These are phyloP conservation scores for Panulirus ornatus DNA, from an alignment of 1,140 invertebrate species.

Conservation along the genomic window DNA sequence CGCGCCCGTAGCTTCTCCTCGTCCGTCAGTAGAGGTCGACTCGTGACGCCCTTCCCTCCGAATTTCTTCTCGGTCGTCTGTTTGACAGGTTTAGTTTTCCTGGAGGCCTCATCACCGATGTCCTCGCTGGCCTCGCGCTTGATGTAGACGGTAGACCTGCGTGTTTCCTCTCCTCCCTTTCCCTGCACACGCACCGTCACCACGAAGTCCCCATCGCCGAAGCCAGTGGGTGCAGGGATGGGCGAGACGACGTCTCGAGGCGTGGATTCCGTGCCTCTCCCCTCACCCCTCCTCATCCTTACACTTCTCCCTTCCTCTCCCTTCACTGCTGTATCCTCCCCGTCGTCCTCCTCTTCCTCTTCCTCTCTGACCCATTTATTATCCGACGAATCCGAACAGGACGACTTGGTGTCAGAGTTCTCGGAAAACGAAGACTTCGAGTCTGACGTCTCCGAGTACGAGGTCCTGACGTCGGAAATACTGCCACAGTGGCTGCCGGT, in stretches of 20 bases:
- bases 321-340: neutral
- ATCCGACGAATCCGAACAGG: conserved; percentile 70
- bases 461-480: conserved; percentile 70
- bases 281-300: neutral
- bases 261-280: conserved; percentile 10
- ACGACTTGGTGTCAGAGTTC: conserved; percentile 71
- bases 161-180: conserved; percentile 41
- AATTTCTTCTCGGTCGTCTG: conserved; percentile 23
- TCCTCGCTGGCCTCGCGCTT: conserved; percentile 1
- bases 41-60: neutral
- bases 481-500: conserved; percentile 74
- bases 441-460: conserved; percentile 74
- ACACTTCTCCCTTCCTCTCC: conserved; percentile 13
- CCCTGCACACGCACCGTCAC: conserved; percentile 72
- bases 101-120: neutral
- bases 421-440: conserved; percentile 74
- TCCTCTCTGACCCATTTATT: conserved; percentile 60
- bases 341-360: conserved; percentile 56
- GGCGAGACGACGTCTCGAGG: conserved; percentile 65
- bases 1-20: conserved; percentile 71
- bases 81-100: neutral
- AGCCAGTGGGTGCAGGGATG: conserved; percentile 73
- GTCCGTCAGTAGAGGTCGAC: conserved; percentile 58
- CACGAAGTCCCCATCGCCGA: conserved; percentile 73
- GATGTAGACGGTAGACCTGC: conserved; percentile 62